Percentiles rank a stretch among this genome's conserved stretches.
phyloP scores from a whole-genome alignment of 2,113 vertebrate genomes.

The Albula glossodonta region DNA sequence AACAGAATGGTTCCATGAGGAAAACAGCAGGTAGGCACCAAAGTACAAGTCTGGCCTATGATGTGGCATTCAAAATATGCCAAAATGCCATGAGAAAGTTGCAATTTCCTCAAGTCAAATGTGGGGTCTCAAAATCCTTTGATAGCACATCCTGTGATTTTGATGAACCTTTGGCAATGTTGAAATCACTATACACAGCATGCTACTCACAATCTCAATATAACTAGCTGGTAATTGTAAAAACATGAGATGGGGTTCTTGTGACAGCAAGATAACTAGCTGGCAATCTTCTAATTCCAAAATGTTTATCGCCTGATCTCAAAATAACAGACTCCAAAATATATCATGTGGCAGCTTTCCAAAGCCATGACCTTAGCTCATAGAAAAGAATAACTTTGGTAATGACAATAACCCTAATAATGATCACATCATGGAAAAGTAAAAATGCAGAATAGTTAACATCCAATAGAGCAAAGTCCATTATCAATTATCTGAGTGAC shows the following conservation, averaged over 20 bases:
- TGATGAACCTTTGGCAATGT: neutral
- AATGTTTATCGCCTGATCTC: neutral
- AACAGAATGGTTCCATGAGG: neutral
- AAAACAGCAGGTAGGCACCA: neutral
- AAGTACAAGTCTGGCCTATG: neutral
- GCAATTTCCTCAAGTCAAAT: no score
- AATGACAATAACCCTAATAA: no score
- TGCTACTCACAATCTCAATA: neutral
- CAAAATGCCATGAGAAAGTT: neutral
- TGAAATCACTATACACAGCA: neutral
- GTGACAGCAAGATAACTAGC: neutral
- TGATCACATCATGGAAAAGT: no score
- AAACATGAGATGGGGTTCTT: neutral
- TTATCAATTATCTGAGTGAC: no score
- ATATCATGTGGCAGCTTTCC: neutral
- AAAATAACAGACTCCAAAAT: no score
- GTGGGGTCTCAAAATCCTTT: neutral
- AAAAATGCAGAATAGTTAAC: no score
- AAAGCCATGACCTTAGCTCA: neutral
- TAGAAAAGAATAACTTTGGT: no score
- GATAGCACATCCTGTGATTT: neutral
- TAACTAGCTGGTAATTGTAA: neutral
- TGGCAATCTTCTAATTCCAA: neutral
- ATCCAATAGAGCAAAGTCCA: no score
- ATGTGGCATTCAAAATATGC: neutral